A percentile compares a stretch with the other conserved stretches of the same genome.
Evolutionary conservation across 2,797 vertebrate species (phyloP).

Genomic region (Epinephelus awoara): DNA sequence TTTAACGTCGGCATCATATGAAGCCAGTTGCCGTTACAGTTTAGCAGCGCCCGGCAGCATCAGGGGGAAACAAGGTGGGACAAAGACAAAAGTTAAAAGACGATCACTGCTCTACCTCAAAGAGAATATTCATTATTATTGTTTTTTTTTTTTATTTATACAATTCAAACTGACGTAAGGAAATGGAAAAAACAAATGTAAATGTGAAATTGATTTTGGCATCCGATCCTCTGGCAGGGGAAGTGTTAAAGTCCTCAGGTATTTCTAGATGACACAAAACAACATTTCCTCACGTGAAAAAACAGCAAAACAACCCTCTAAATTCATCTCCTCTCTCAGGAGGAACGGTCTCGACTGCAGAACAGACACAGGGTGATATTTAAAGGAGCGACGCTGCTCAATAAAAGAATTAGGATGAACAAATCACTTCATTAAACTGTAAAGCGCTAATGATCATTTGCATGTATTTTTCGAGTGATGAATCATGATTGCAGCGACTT

Average conservation of each 20-base stretch:
- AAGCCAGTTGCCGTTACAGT: no score
- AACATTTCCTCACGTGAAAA: not conserved
- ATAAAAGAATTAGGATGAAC: constrained; percentile 18
- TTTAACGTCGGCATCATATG: no score
- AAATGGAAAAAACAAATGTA: no score
- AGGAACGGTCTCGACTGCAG: not conserved
- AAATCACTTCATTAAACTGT: constrained; percentile 27
- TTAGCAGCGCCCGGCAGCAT: no score
- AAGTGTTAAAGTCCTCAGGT: not conserved
- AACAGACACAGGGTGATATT: not conserved
- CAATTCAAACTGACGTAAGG: no score
- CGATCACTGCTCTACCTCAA: no score
- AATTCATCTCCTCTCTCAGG: not conserved
- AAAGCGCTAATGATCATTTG: constrained; percentile 33
- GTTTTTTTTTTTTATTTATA: no score
- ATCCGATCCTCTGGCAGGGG: no score
- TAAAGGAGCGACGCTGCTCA: not conserved
- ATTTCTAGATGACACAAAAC: not conserved
- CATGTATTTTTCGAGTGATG: constrained; percentile 41
- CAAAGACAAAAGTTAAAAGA: no score
- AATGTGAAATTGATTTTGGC: no score
- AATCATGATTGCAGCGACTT: constrained; percentile 39
- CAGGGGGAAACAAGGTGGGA: no score
- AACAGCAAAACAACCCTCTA: not conserved
- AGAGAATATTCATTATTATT: no score